Evolutionary conservation across 2,888 invertebrate genomes (phyloP).

Genomic region (Dryobota labecula): DNA sequence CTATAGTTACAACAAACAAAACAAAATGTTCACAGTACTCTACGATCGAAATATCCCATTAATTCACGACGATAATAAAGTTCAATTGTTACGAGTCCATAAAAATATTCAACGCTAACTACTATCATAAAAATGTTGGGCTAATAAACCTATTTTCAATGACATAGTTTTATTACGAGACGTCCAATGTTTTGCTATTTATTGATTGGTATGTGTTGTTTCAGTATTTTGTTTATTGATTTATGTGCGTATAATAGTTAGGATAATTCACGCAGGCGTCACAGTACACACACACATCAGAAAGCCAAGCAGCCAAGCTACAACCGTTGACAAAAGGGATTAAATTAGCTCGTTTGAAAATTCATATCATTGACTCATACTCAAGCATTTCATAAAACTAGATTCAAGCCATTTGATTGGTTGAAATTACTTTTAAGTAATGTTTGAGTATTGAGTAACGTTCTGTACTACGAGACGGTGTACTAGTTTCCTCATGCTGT

Average conservation of each 20-base stretch:
- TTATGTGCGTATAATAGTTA: constrained; percentile 23
- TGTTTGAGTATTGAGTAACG: too few relatives aligned
- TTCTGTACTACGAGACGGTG: too few relatives aligned
- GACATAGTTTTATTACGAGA: constrained; percentile 60
- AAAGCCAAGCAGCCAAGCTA: neutral
- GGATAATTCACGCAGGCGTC: neutral
- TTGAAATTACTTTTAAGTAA: too few relatives aligned
- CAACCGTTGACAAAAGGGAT: neutral
- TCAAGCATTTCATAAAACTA: too few relatives aligned
- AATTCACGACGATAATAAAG: constrained; percentile 52
- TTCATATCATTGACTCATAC: too few relatives aligned
- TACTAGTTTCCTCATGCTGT: neutral
- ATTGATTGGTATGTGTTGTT: constrained; percentile 54
- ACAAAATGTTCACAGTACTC: constrained; percentile 16
- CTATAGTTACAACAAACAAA: constrained; percentile 25
- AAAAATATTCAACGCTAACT: constrained; percentile 58
- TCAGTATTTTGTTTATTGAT: constrained; percentile 46
- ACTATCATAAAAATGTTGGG: constrained; percentile 51
- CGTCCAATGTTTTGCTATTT: constrained; percentile 36
- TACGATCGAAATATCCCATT: constrained; percentile 44
- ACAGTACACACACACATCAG: too few relatives aligned
- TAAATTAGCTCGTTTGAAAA: too few relatives aligned
- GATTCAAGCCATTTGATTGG: too few relatives aligned
- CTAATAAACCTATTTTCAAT: constrained; percentile 63
- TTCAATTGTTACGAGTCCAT: constrained; percentile 59